Evolutionary conservation across 1,140 invertebrate species (phyloP).

Genomic region (Paraescarpia echinospica): DNA sequence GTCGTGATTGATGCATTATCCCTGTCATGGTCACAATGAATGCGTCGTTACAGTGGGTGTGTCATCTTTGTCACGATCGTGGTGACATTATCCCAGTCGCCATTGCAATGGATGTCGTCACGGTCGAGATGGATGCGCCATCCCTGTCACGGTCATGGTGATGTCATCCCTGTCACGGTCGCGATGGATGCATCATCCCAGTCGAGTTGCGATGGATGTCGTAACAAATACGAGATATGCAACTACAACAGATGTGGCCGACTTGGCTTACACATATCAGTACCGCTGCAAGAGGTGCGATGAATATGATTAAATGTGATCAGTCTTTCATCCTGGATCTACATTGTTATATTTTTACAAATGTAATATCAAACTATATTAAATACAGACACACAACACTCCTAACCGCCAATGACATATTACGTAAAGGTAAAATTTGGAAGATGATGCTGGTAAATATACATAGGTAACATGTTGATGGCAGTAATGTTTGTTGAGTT

Average conservation of each 20-base stretch:
- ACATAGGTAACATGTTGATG: background rate
- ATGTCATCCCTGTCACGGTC: background rate
- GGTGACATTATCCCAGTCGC: too few species aligned
- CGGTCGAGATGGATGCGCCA: too few species aligned
- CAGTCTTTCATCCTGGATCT: background rate
- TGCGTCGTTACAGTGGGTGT: background rate
- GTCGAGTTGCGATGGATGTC: background rate
- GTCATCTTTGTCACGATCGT: background rate
- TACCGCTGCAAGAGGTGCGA: background rate
- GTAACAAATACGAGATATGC: background rate
- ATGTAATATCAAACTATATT: background rate
- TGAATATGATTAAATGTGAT: background rate
- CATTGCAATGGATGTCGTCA: too few species aligned
- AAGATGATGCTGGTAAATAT: background rate
- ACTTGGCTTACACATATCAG: background rate
- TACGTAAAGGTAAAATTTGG: too few species aligned
- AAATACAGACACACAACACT: background rate
- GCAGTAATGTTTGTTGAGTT: background rate
- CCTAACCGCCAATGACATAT: background rate
- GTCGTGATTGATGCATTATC: too few species aligned
- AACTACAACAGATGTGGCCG: background rate
- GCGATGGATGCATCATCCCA: background rate
- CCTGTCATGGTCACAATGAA: background rate
- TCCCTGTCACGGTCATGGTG: background rate
- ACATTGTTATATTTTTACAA: background rate